These are phyloP conservation scores for Timema podura DNA, from an alignment of 2,888 invertebrate species.

Conservation along the genomic window DNA sequence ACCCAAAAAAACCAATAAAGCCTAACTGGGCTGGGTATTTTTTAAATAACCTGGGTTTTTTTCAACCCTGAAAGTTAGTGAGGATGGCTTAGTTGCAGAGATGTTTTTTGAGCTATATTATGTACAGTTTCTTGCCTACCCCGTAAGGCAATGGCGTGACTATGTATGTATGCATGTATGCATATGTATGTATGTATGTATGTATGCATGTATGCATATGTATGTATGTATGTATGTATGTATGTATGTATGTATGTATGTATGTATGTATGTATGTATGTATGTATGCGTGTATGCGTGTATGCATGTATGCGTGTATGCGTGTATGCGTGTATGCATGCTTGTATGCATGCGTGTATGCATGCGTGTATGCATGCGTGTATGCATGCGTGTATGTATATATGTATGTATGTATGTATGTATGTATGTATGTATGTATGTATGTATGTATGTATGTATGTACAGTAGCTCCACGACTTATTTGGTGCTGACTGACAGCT, in stretches of 20 bases:
- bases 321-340: too few relatives aligned
- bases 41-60: too few relatives aligned
- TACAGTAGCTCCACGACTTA: too few relatives aligned
- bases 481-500: too few relatives aligned
- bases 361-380: conserved; percentile 12
- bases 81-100: too few relatives aligned
- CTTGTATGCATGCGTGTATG: conserved; percentile 17
- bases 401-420: conserved; percentile 18
- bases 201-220: conserved; percentile 19
- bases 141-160: too few relatives aligned
- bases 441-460: conserved; percentile 21
- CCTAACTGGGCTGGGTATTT: too few relatives aligned
- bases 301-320: conserved; percentile 16
- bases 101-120: too few relatives aligned
- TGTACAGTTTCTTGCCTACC: too few relatives aligned
- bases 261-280: conserved; percentile 19
- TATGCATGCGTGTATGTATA: background rate
- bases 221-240: conserved; percentile 20
- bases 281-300: conserved; percentile 17
- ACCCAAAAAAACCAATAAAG: too few relatives aligned
- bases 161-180: conserved; percentile 18
- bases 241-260: conserved; percentile 20
- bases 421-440: conserved; percentile 24
- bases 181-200: conserved; percentile 20
- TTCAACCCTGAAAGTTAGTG: too few relatives aligned